These are phyloP conservation scores for Scarus forsteni DNA, from an alignment of 2,797 vertebrate genomes.

Conservation along the genomic window DNA sequence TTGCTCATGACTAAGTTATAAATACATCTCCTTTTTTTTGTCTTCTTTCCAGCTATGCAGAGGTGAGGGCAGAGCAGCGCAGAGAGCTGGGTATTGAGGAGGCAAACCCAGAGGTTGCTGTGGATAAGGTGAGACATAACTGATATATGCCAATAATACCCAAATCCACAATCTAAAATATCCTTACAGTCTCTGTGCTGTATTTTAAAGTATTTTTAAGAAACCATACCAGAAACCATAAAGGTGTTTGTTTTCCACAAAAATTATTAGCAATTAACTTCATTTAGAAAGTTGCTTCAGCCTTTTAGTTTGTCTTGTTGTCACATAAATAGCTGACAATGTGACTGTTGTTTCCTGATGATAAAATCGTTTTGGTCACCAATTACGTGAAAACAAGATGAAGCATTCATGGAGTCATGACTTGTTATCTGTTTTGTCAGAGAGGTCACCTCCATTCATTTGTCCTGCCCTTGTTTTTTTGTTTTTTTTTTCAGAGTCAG, in stretches of 20 bases:
- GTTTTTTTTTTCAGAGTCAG: slow-evolving; percentile 83
- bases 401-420: background rate
- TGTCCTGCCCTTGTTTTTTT: slow-evolving; percentile 13
- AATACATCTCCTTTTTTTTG: background rate
- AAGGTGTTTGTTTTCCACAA: background rate
- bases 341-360: background rate
- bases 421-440: background rate
- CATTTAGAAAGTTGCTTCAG: slow-evolving; percentile 1
- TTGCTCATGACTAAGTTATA: background rate
- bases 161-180: background rate
- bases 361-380: slow-evolving; percentile 4
- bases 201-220: too few species aligned
- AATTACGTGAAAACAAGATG: slow-evolving; percentile 9
- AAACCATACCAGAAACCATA: background rate
- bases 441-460: background rate
- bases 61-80: slow-evolving; percentile 85
- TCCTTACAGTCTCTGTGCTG: too few species aligned
- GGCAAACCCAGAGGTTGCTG: slow-evolving; percentile 87
- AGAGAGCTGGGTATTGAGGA: slow-evolving; percentile 90
- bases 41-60: slow-evolving; percentile 84
- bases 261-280: slow-evolving; percentile 4
- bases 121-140: slow-evolving; percentile 88
- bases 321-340: background rate
- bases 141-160: background rate
- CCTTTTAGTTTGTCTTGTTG: background rate